Conservation (phyloP, 2,113 vertebrate genomes). For the Zingel zingel region DNA sequence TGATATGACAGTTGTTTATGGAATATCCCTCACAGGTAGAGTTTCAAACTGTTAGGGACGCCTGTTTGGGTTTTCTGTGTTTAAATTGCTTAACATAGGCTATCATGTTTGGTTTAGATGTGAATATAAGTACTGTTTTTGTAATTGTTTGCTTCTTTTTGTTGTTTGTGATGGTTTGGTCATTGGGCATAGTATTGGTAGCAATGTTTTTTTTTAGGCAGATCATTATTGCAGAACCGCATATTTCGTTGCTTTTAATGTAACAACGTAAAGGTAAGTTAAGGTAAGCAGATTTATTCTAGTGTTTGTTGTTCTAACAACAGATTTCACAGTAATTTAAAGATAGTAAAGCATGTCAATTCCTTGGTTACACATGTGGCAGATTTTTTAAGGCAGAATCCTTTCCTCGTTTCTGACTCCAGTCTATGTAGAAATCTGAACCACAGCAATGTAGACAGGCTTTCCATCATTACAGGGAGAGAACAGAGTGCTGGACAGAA, state of each 20-base stretch:
- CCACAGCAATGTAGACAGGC: slow-evolving; percentile 3
- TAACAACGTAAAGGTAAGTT: neutral
- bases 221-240: slow-evolving; percentile 1
- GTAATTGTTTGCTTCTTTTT: no score
- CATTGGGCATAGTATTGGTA: no score
- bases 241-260: neutral
- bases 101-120: no score
- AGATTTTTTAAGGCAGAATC: neutral
- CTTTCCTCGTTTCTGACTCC: slow-evolving; percentile 1
- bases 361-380: neutral
- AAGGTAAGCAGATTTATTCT: neutral
- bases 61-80: slow-evolving; percentile 43
- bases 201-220: neutral
- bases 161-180: no score
- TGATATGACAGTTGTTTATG: slow-evolving; percentile 60
- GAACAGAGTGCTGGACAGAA: slow-evolving; percentile 49
- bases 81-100: neutral
- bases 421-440: neutral
- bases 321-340: neutral
- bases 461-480: slow-evolving; percentile 35
- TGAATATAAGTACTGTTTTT: no score
- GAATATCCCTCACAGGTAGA: slow-evolving; percentile 50
- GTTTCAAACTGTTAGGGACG: slow-evolving; percentile 57
- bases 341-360: neutral
- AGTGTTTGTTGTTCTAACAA: neutral